These are phyloP conservation scores for fruit fly (Drosophila melanogaster) DNA, from an alignment of 1,140 invertebrate species.

Conservation along the genomic window DNA sequence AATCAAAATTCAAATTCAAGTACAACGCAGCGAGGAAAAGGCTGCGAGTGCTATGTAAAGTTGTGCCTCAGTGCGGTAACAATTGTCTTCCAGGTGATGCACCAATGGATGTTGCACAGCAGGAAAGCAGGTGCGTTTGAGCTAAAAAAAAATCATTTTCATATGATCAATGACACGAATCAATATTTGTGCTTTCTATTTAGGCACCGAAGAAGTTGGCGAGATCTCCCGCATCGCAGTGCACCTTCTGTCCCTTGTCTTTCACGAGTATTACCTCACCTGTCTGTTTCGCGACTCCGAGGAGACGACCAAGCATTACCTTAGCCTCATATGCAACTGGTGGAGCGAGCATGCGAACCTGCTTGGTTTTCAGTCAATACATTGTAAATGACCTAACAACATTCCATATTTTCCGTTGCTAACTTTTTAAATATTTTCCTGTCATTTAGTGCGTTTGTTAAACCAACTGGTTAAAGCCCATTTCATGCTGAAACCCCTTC, in stretches of 20 bases:
- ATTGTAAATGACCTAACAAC: slow-evolving; percentile 44
- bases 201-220: slow-evolving; percentile 56
- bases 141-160: background rate
- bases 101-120: slow-evolving; percentile 68
- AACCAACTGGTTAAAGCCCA: slow-evolving; percentile 60
- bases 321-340: slow-evolving; percentile 72
- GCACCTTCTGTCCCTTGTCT: slow-evolving; percentile 67
- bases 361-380: slow-evolving; percentile 58
- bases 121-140: slow-evolving; percentile 42
- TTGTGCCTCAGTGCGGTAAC: slow-evolving; percentile 76
- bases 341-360: slow-evolving; percentile 54
- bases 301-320: slow-evolving; percentile 76
- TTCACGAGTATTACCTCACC: slow-evolving; percentile 72
- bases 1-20: slow-evolving; percentile 12
- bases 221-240: slow-evolving; percentile 68
- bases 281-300: slow-evolving; percentile 72
- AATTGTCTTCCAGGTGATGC: slow-evolving; percentile 70
- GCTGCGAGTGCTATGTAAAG: slow-evolving; percentile 76
- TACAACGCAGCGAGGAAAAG: slow-evolving; percentile 15
- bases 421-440: background rate
- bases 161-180: background rate
- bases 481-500: slow-evolving; percentile 69
- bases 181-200: background rate
- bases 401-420: background rate
- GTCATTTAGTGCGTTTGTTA: slow-evolving; percentile 57